phyloP scores from a whole-genome alignment of 2,113 vertebrate genomes.

The Aspiorhynchus laticeps region DNA sequence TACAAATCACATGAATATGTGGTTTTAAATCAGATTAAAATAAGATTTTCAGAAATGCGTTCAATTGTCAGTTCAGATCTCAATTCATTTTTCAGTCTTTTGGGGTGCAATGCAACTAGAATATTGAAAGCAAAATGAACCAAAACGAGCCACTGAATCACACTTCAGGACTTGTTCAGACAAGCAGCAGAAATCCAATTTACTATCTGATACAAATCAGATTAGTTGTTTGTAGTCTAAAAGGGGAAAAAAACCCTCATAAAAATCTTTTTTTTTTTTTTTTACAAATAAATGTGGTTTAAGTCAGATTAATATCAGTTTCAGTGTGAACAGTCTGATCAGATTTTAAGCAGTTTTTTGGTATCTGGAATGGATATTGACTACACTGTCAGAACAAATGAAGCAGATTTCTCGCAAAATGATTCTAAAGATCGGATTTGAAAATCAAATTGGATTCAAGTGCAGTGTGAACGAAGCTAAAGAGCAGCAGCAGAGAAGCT shows the following conservation, averaged over 20 bases:
- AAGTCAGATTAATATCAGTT: neutral
- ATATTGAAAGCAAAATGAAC: neutral
- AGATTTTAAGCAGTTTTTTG: neutral
- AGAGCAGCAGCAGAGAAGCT: neutral
- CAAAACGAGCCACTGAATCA: neutral
- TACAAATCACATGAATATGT: neutral
- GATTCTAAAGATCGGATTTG: neutral
- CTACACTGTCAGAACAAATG: constrained; percentile 2
- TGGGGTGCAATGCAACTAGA: neutral
- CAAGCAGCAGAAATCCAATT: neutral
- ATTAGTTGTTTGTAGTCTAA: neutral
- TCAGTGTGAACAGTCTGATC: neutral
- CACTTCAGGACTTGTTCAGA: neutral
- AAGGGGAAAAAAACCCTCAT: neutral
- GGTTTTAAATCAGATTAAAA: neutral
- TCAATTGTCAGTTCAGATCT: neutral
- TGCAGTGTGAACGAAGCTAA: neutral
- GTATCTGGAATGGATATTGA: neutral
- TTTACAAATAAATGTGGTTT: neutral
- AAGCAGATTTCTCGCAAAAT: neutral
- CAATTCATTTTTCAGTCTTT: neutral
- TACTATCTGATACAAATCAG: neutral
- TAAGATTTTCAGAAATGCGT: neutral
- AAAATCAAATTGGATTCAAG: constrained; percentile 12
- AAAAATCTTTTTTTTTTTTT: neutral